These are phyloP conservation scores for Prietella phreatophila DNA, from an alignment of 2,113 vertebrate genomes.

Conservation along the genomic window DNA sequence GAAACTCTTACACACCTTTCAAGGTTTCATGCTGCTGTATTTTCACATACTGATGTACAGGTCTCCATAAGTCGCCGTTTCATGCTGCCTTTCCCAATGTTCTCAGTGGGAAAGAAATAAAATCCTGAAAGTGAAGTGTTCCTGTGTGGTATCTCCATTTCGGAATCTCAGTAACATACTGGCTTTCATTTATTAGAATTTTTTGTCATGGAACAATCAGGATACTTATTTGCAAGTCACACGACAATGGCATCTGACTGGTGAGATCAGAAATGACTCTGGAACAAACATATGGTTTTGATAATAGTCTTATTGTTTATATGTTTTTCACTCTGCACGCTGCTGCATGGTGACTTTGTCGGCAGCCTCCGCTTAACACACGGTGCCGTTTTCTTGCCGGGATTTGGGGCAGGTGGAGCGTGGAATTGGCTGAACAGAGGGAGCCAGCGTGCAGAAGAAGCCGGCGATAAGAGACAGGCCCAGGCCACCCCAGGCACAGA, in stretches of 20 bases:
- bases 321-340: conserved; percentile 28
- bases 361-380: conserved; percentile 80
- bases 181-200: conserved; percentile 30
- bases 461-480: conserved; percentile 94
- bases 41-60: conserved; percentile 27
- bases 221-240: conserved; percentile 61
- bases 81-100: not conserved
- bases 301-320: conserved; percentile 38
- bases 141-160: conserved; percentile 10
- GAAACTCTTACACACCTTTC: conserved; percentile 21
- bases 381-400: conserved; percentile 93
- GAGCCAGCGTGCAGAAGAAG: conserved; percentile 98
- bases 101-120: not conserved
- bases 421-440: conserved; percentile 93
- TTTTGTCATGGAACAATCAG: conserved; percentile 63
- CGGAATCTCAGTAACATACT: not conserved
- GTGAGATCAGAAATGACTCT: conserved; percentile 46
- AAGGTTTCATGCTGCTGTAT: conserved; percentile 21
- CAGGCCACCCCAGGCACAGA: conserved; percentile 96
- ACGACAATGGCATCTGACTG: conserved; percentile 23
- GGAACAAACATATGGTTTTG: conserved; percentile 38
- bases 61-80: conserved; percentile 14
- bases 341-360: not conserved
- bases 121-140: not conserved
- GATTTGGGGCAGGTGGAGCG: conserved; percentile 95